A percentile compares a stretch with the other conserved stretches of the same genome.
These are phyloP conservation scores for Cirrhinus mrigala DNA, from an alignment of 2,797 vertebrate genomes.

Conservation along the genomic window DNA sequence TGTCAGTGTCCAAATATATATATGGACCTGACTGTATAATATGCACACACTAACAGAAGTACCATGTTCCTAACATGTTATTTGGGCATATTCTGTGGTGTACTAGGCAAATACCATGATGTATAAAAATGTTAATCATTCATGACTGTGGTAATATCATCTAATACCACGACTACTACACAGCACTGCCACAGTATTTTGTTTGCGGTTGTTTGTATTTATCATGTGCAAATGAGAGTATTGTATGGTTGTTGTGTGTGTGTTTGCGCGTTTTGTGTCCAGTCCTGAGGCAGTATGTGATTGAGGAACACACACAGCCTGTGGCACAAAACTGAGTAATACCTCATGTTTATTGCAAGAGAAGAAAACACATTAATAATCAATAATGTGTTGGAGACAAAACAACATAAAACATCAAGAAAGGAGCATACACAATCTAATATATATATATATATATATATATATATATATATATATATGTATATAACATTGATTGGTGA, in stretches of 20 bases:
- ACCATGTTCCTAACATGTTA: neutral
- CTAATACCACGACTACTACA: neutral
- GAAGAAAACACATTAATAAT: neutral
- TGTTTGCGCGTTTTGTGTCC: neutral
- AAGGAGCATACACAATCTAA: neutral
- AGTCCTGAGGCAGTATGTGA: slow-evolving; percentile 9
- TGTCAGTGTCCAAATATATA: too few species aligned
- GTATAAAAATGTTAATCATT: neutral
- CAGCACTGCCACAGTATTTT: neutral
- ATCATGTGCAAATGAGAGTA: neutral
- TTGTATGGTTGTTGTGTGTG: neutral
- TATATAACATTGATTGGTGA: neutral
- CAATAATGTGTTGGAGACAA: slow-evolving; percentile 13
- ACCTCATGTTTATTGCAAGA: slow-evolving; percentile 8
- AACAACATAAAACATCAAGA: slow-evolving; percentile 4
- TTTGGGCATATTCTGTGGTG: neutral
- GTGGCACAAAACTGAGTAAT: neutral
- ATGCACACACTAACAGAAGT: neutral
- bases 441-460: neutral
- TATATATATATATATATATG: neutral
- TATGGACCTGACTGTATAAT: too few species aligned
- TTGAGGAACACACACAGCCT: neutral
- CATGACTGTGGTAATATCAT: neutral
- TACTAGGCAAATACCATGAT: neutral
- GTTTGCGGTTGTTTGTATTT: neutral